Evolutionary conservation across 2,888 invertebrate genomes (phyloP), one percentile per base, ranked within the genome.

Genomic region (Drosophila stalkeri): DNA sequence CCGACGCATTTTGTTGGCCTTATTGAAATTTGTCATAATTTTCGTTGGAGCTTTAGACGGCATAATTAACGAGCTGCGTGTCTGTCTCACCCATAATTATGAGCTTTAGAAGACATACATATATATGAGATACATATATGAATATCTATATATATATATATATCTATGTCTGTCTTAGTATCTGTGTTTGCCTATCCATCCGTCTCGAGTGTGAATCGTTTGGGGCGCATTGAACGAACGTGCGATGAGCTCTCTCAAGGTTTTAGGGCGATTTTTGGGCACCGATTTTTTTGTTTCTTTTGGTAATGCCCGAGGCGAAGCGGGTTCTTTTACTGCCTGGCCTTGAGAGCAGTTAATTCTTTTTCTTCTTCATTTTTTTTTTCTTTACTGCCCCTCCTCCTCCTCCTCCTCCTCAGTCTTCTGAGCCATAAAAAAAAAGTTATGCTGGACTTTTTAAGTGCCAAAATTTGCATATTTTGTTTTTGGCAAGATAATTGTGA

Each of bases 11-110:
- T 73, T 56, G 51, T 65, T 72, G 73, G 76, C 64, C 72, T 72
- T 77, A 82, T 82, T 84, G 81, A 84, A 90, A 90, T 86, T 86
- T 88, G 86, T 86, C 86, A 86, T 90, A 88, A 90, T 86, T 90
- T 90, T 90, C 67, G 86, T 80, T 55, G 68, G 70, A 64, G 70
- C 72, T 33, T 85, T 81, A 81, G 85, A 82, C 82, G 86, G 81
- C 90, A 82, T 85, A 81, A 88, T 86, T 88, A 86, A 89, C 90
- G 75, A 79, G 81, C 75, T 75, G 57, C 68, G 66, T 64, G 60
- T 43, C 54, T 55, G 56, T 67, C 67, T 81, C 77, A 62, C 65
- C 46, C 75, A 77, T 75, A 85, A 85, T 85, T 89, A 85, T 76
- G 82, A 72, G 65, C 70, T 68, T 82, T 87, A 87, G 87, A 85